These are phyloP conservation scores for Lapara coniferarum DNA, from an alignment of 2,888 invertebrate genomes.

Conservation along the genomic window DNA sequence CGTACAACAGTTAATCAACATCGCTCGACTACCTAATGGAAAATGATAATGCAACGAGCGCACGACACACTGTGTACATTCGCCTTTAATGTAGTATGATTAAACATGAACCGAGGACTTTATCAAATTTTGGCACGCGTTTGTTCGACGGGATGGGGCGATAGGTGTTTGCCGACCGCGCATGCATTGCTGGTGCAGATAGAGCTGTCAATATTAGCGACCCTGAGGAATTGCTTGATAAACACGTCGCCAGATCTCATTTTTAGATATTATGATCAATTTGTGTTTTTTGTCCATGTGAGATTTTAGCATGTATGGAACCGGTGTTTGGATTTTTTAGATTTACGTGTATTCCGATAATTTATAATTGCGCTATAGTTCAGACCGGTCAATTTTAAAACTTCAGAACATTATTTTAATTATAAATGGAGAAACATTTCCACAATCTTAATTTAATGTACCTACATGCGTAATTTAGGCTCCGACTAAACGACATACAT, in stretches of 20 bases:
- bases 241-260: constrained; percentile 46
- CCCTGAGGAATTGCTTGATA: constrained; percentile 75
- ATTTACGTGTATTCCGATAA: no score
- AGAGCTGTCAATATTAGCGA: constrained; percentile 76
- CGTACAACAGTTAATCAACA: constrained; percentile 59
- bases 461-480: no score
- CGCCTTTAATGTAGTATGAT: constrained; percentile 73
- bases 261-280: constrained; percentile 18
- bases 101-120: constrained; percentile 79
- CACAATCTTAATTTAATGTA: no score
- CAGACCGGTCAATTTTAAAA: no score
- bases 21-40: constrained; percentile 57
- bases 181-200: constrained; percentile 71
- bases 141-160: constrained; percentile 65
- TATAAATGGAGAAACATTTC: no score
- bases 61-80: constrained; percentile 61
- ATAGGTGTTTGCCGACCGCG: constrained; percentile 75
- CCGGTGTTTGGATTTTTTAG: no score
- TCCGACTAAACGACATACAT: no score
- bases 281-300: neutral
- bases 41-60: constrained; percentile 72
- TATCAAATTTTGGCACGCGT: constrained; percentile 83
- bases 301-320: neutral
- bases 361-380: no score
- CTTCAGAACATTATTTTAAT: no score